Base-by-base conservation (phyloP, 2,888 invertebrate species). In the Uropetala carovei region DNA sequence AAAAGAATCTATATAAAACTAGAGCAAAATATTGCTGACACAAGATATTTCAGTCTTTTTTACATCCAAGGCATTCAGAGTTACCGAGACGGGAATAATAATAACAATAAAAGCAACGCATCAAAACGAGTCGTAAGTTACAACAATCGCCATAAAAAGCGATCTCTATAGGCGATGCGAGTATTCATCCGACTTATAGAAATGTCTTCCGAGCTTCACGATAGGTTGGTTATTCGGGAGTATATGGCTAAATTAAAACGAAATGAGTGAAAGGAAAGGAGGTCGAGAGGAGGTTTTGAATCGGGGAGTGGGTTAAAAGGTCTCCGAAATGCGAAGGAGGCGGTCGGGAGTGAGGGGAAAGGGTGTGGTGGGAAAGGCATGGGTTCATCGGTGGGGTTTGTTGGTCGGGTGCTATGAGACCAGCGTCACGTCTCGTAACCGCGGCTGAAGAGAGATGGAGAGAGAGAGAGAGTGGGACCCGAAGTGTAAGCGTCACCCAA, bases 361-460 rank as follows among this genome's bases (percentile, higher is more conserved):
- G 64, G 18, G 7, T 18, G 64, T 3, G 64, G 64, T 64, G 64
- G 22, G 82, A 43, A 16, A 16, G n/a, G 56, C 0, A 43, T 16
- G 83, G 83, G 57, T 43, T 75, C 75, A n/a, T 43, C 5, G 68
- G 5, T n/a, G 68, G 68, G 68, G n/a, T 75, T 27, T 27, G 27
- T 75, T 10, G 75, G 75, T 75, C 75, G 27, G 75, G 22, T 75
- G 75, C 75, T 75, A n/a, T 22, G 60, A 27, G 86, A 30, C 89
- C 64, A 58, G 89, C 89, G 43, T 89, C 89, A 89, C 89, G 89
- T 64, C 43, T 43, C 89, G 10, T n/a, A 68, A 89, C 89, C 89
- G 89, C 89, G 43, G 59, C 22, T 68, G n/a, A 68, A 68, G 68
- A 68, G 68, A 60, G 86, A 18, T 8, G 9, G 30, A 27, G 82